Evolutionary conservation across 2,797 vertebrate species (phyloP), one percentile per base, ranked within the genome.

Genomic region (Threskiornis aethiopicus): DNA sequence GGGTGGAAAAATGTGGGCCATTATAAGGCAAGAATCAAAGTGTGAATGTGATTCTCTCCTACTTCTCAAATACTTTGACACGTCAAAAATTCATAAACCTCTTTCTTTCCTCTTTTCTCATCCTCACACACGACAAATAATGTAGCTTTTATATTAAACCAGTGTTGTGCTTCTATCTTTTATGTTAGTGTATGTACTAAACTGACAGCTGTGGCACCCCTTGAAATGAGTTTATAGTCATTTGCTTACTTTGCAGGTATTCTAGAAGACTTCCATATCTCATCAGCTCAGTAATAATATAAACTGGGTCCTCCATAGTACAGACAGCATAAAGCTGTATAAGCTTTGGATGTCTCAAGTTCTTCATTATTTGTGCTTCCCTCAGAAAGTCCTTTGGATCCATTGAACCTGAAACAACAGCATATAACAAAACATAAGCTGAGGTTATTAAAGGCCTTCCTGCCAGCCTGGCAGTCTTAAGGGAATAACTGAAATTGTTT

Each of bases 201-300:
- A 96, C 69, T 70, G 85, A 84, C 62, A 89, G 76, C 79, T 84
- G 65, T 89, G 92, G 59, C 35, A 91, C 37, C n/a, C 35, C 37
- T 93, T 94, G 83, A 96, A 95, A 88, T 83, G 44, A 97, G 84
- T 96, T 96, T 65, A 81, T 77, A 96, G 83, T 85, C 11, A 89
- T 94, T 87, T 95, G 72, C 99, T 99, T 99, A 99, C 99, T 99
- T 96, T 98, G 98, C 54, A 99, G 99, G 96, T 99, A 99, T 19
- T 99, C 99, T 81, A 98, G 98, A 95, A 99, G 98, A 96, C 99
- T 99, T 97, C 99, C 99, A 21, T 99, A 96, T 94, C 95, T 99
- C 99, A 99, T 99, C 96, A 99, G 98, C 97, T 99, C 99, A 0
- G 99, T 99, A 98, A 99, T 98, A 97, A 99, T 99, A 98, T 99